phyloP scores from a whole-genome alignment of 2,888 invertebrate genomes.

The Drosophila longiperda region DNA sequence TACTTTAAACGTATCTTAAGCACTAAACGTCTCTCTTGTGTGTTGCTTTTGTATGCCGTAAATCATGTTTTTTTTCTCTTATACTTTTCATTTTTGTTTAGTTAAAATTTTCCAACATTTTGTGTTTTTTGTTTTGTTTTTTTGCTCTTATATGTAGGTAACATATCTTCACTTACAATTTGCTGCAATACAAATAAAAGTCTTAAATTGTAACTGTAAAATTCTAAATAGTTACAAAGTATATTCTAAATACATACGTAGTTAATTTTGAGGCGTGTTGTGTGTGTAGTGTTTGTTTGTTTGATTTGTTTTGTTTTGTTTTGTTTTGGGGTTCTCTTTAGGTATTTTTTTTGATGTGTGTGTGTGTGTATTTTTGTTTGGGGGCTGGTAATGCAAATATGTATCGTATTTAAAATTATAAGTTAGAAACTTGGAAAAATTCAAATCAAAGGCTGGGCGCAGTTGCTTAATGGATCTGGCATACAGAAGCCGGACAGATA shows the following conservation, averaged over 20 bases:
- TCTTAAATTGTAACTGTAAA: conserved; percentile 78
- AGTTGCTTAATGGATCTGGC: conserved; percentile 56
- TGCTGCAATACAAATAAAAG: conserved; percentile 79
- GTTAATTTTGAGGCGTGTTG: conserved; percentile 77
- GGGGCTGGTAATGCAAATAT: conserved; percentile 67
- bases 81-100: conserved; percentile 41
- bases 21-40: conserved; percentile 68
- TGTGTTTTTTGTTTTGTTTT: conserved; percentile 54
- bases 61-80: conserved; percentile 38
- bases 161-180: conserved; percentile 76
- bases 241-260: conserved; percentile 74
- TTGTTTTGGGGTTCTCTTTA: conserved; percentile 42
- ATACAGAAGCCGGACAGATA: conserved; percentile 49
- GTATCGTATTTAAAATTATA: conserved; percentile 74
- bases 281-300: conserved; percentile 48
- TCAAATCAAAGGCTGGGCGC: conserved; percentile 75
- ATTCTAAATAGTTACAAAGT: conserved; percentile 78
- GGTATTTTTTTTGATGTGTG: conserved; percentile 21
- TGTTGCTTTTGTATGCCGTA: conserved; percentile 63
- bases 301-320: conserved; percentile 7
- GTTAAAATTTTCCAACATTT: conserved; percentile 78
- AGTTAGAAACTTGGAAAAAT: conserved; percentile 78
- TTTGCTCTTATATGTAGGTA: conserved; percentile 78
- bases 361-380: conserved; percentile 23
- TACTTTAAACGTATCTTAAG: conserved; percentile 73